Evolutionary conservation across 2,797 vertebrate species (phyloP).

Genomic region (Microcaecilia unicolor): DNA sequence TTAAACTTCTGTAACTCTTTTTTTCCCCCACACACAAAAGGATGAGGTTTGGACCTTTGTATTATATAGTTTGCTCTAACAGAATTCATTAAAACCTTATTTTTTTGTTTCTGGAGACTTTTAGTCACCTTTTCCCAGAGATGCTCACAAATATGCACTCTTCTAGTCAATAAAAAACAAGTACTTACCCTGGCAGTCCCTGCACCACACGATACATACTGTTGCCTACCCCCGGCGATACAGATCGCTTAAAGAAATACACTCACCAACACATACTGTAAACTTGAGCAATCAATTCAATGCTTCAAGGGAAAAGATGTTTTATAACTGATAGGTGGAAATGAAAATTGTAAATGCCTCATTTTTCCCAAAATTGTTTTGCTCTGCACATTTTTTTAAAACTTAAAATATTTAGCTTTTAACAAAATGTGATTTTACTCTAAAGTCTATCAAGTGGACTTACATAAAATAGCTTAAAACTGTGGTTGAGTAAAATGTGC

Average conservation of each 20-base stretch:
- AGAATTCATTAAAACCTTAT: too few species aligned
- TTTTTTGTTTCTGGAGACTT: too few species aligned
- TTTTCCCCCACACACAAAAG: too few species aligned
- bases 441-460: too few species aligned
- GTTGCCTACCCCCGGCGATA: constrained; percentile 59
- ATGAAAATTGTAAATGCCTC: too few species aligned
- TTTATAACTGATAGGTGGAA: constrained; percentile 19
- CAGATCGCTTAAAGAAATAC: constrained; percentile 69
- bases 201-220: constrained; percentile 60
- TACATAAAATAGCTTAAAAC: too few species aligned
- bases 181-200: constrained; percentile 64
- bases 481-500: too few species aligned
- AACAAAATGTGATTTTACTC: constrained; percentile 4
- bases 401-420: constrained; percentile 6
- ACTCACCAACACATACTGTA: constrained; percentile 59
- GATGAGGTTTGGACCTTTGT: too few species aligned
- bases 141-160: too few species aligned
- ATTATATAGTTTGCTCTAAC: too few species aligned
- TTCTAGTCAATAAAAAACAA: constrained; percentile 53
- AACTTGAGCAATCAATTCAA: constrained; percentile 51
- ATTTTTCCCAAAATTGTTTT: constrained; percentile 5
- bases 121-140: too few species aligned
- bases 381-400: constrained; percentile 13
- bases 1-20: too few species aligned
- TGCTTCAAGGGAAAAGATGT: constrained; percentile 16